Evolutionary conservation across 2,113 vertebrate genomes (phyloP).

Genomic region (Peromyscus maniculatus): DNA sequence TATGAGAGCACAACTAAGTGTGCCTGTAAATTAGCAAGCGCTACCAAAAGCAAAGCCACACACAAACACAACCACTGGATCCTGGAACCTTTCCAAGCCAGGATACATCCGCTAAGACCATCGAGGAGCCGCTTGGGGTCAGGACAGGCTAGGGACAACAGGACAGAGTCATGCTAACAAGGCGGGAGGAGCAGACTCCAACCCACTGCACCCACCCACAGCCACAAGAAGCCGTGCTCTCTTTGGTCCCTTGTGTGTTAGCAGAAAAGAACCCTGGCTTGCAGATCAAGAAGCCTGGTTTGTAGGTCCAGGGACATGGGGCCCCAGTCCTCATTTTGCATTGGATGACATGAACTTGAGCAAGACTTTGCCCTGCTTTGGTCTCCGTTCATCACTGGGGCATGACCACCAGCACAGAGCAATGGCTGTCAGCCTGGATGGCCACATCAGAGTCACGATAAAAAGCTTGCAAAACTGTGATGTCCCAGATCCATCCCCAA

Average conservation of each 20-base stretch:
- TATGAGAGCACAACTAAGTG: too few relatives aligned
- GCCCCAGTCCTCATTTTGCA: not conserved
- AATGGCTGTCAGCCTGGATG: not conserved
- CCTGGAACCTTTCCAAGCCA: not conserved
- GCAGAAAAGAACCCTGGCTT: not conserved
- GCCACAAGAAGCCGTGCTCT: not conserved
- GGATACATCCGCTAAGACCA: not conserved
- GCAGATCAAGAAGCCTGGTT: not conserved
- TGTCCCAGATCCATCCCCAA: not conserved
- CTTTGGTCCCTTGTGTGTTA: not conserved
- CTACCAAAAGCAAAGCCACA: not conserved
- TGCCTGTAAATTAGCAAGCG: not conserved
- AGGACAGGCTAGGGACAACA: not conserved
- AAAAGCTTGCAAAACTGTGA: not conserved
- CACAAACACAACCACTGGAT: not conserved
- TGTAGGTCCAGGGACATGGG: not conserved
- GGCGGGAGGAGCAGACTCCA: rapidly evolving
- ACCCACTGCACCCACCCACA: not conserved
- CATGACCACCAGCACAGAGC: not conserved
- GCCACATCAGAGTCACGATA: not conserved
- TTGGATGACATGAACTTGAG: too few relatives aligned
- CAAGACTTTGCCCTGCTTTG: not conserved
- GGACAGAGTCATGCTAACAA: not conserved
- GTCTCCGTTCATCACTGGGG: not conserved
- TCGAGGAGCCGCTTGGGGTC: not conserved